Percentiles rank a stretch among this genome's conserved stretches.
Evolutionary conservation across 1,140 invertebrate genomes (phyloP).

Genomic region (Listronotus bonariensis): DNA sequence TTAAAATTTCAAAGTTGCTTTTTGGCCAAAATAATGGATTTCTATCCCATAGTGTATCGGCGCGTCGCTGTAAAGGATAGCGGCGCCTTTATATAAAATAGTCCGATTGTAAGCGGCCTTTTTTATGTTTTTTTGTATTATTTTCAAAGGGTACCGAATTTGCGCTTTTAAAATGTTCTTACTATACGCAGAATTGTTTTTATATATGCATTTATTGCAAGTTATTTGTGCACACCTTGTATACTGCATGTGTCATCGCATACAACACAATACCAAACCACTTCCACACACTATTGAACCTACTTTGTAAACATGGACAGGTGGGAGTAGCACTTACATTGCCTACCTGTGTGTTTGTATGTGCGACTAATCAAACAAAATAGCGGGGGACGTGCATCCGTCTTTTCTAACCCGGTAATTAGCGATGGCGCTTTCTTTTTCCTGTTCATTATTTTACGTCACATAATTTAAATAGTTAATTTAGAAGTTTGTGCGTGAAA

Average conservation of each 20-base stretch:
- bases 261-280: constrained; percentile 16
- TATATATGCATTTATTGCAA: too few species aligned
- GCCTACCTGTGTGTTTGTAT: constrained; percentile 36
- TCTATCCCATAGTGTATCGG: too few species aligned
- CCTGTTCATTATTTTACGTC: background rate
- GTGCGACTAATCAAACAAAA: constrained; percentile 26
- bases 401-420: background rate
- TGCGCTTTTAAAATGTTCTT: too few species aligned
- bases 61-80: too few species aligned
- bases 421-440: background rate
- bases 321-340: constrained; percentile 29
- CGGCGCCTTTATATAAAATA: too few species aligned
- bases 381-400: constrained; percentile 4
- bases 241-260: constrained; percentile 29
- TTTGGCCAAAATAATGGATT: too few species aligned
- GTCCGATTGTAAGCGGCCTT: too few species aligned
- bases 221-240: background rate
- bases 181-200: too few species aligned
- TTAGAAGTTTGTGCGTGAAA: constrained; percentile 14
- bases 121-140: too few species aligned
- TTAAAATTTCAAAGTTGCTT: too few species aligned
- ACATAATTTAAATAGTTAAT: constrained; percentile 12
- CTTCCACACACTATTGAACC: constrained; percentile 35
- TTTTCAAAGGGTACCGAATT: too few species aligned
- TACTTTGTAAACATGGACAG: constrained; percentile 35